Percentiles rank a stretch among this genome's conserved stretches.
Conservation (phyloP, 2,888 invertebrate species). For the Latheticus oryzae region DNA sequence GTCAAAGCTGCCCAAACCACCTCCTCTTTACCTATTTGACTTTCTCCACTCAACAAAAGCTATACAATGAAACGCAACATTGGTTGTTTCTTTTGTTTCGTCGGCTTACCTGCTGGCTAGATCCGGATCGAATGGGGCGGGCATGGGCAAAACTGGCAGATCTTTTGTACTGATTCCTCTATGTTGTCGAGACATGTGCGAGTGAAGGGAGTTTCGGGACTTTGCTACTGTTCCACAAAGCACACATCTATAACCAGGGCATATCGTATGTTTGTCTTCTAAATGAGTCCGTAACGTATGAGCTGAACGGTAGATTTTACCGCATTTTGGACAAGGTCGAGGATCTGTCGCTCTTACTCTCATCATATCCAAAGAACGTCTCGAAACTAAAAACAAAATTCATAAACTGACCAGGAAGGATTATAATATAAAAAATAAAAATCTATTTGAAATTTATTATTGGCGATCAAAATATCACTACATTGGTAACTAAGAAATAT, state of each 20-base stretch:
- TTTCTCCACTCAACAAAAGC: slow-evolving; percentile 2
- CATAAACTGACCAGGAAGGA: background rate
- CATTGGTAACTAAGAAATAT: slow-evolving; percentile 32
- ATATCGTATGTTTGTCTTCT: slow-evolving; percentile 93
- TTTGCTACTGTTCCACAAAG: slow-evolving; percentile 94
- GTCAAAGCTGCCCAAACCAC: background rate
- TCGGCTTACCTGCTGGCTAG: slow-evolving; percentile 78
- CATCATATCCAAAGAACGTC: slow-evolving; percentile 85
- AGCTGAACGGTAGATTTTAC: slow-evolving; percentile 91
- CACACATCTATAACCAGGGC: slow-evolving; percentile 92
- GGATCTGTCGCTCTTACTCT: slow-evolving; percentile 93
- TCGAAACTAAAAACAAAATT: slow-evolving; percentile 69
- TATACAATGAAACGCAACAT: slow-evolving; percentile 9
- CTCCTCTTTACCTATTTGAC: slow-evolving; percentile 5
- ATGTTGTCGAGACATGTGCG: slow-evolving; percentile 94
- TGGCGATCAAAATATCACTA: slow-evolving; percentile 42
- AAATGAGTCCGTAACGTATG: slow-evolving; percentile 91
- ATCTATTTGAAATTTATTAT: slow-evolving; percentile 36
- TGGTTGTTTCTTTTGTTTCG: slow-evolving; percentile 16
- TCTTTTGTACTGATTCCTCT: slow-evolving; percentile 94
- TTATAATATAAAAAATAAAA: slow-evolving; percentile 3
- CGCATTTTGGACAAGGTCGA: slow-evolving; percentile 91
- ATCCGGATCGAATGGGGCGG: slow-evolving; percentile 90
- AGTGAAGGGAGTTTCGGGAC: slow-evolving; percentile 90
- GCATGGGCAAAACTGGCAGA: slow-evolving; percentile 92